These are phyloP conservation scores for Tetramorium parvispinum DNA, from an alignment of 1,140 invertebrate genomes.

Conservation along the genomic window DNA sequence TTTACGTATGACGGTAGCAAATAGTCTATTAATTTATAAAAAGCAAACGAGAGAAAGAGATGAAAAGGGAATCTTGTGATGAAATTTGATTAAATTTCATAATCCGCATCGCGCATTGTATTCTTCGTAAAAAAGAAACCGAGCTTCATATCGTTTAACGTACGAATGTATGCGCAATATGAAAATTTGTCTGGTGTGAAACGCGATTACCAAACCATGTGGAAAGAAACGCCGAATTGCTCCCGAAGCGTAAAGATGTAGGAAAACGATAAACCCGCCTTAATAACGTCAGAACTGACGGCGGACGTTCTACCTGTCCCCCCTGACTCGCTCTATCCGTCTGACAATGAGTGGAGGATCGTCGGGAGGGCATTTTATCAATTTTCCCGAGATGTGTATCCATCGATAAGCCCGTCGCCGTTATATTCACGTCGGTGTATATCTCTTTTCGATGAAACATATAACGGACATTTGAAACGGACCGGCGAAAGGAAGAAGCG, in stretches of 20 bases:
- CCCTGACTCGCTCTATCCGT: background rate
- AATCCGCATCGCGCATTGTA: background rate
- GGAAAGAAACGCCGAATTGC: constrained; percentile 16
- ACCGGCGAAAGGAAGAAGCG: background rate
- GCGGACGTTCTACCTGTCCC: background rate
- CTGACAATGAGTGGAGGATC: background rate
- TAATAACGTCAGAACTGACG: constrained; percentile 13
- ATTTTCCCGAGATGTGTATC: constrained; percentile 31
- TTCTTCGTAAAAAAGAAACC: background rate
- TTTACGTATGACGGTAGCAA: background rate
- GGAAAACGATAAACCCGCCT: constrained; percentile 6
- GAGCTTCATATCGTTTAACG: background rate
- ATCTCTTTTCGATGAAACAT: background rate
- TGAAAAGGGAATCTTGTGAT: background rate
- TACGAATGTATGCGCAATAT: background rate
- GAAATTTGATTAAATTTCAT: background rate
- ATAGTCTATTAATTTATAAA: background rate
- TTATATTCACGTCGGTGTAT: constrained; percentile 11
- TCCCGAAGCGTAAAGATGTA: constrained; percentile 5
- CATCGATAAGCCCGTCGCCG: constrained; percentile 5
- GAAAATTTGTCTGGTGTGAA: background rate
- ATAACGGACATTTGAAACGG: constrained; percentile 14
- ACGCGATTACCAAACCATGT: constrained; percentile 6
- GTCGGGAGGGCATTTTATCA: constrained; percentile 30
- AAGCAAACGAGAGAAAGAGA: background rate